Evolutionary conservation across 2,888 invertebrate species (phyloP).

Genomic region (Spilarctia lutea): DNA sequence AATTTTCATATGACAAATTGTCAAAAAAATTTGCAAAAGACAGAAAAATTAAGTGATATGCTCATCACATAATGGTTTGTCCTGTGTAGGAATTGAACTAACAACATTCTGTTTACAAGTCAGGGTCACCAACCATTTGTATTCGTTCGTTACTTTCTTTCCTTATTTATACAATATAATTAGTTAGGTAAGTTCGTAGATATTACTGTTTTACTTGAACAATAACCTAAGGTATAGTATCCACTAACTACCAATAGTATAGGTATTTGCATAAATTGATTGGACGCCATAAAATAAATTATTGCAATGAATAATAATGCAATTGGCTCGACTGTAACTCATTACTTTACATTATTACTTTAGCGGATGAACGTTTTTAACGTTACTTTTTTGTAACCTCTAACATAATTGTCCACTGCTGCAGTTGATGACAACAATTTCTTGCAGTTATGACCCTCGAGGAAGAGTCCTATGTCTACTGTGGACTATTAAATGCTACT

Average conservation of each 20-base stretch:
- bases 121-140: background rate
- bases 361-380: background rate
- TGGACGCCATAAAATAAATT: background rate
- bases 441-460: background rate
- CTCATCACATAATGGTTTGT: background rate
- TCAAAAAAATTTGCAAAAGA: too few relatives aligned
- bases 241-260: background rate
- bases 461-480: too few relatives aligned
- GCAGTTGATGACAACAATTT: background rate
- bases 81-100: too few relatives aligned
- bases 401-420: background rate
- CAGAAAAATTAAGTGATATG: background rate
- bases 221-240: background rate
- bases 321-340: background rate
- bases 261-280: background rate
- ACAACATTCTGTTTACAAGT: background rate
- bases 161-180: too few relatives aligned
- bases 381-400: background rate
- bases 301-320: conserved; percentile 5
- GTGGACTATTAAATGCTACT: too few relatives aligned
- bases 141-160: too few relatives aligned
- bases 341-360: background rate
- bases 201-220: background rate
- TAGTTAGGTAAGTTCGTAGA: background rate
- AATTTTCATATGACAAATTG: too few relatives aligned